phyloP scores from a whole-genome alignment of 2,888 invertebrate species.

The Spilosoma lubricipeda region DNA sequence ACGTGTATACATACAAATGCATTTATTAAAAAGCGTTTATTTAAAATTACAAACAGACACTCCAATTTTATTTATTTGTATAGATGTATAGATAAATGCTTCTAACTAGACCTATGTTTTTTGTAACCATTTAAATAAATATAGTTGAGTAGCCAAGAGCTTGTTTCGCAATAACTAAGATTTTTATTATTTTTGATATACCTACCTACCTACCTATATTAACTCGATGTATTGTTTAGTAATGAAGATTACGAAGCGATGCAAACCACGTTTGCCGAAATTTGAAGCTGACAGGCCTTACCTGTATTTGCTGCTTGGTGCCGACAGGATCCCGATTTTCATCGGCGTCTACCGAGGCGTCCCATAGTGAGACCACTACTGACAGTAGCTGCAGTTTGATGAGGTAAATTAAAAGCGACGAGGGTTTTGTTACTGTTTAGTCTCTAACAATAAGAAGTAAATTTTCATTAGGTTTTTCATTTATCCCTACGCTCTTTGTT shows the following conservation, averaged over 20 bases:
- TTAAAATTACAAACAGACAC: too few species aligned
- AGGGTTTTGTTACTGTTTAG: background rate
- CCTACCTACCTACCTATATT: background rate
- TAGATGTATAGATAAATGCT: too few species aligned
- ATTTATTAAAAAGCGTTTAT: too few species aligned
- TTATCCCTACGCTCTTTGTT: too few species aligned
- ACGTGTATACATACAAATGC: too few species aligned
- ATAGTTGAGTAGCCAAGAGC: too few species aligned
- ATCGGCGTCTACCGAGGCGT: slow-evolving; percentile 3
- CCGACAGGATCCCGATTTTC: background rate
- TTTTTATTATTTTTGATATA: background rate
- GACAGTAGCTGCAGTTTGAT: background rate
- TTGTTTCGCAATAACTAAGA: too few species aligned
- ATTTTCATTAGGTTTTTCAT: background rate
- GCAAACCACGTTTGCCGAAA: background rate
- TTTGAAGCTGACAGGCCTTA: background rate
- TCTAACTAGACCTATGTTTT: too few species aligned
- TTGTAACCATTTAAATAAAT: too few species aligned
- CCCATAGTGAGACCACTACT: background rate
- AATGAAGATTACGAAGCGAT: background rate
- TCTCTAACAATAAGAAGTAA: background rate
- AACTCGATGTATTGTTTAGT: background rate
- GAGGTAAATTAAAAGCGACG: background rate
- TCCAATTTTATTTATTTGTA: too few species aligned
- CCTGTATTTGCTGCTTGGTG: slow-evolving; percentile 2